Evolutionary conservation across 2,113 vertebrate genomes (phyloP).

Genomic region (Ophiodon elongatus): DNA sequence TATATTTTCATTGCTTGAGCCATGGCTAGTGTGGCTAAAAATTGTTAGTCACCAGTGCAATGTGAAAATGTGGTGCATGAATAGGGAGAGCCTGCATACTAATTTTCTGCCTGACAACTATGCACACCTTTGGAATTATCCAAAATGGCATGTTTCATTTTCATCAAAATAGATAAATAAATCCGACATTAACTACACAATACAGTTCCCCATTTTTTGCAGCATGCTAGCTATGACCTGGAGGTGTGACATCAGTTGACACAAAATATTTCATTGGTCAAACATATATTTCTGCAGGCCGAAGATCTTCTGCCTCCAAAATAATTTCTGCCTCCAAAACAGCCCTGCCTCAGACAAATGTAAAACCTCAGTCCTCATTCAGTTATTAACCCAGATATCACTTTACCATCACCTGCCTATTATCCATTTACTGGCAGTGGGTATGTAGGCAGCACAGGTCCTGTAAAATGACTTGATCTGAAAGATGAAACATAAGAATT

Average conservation of each 20-base stretch:
- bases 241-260: no score
- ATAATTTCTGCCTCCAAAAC: background rate
- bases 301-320: background rate
- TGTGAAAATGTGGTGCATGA: background rate
- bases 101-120: background rate
- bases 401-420: constrained; percentile 5
- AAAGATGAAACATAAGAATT: constrained; percentile 65
- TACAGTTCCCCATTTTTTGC: background rate
- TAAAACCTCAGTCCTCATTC: constrained; percentile 6
- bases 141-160: background rate
- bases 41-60: no score
- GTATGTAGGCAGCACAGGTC: constrained; percentile 29
- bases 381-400: background rate
- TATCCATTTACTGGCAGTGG: constrained; percentile 42
- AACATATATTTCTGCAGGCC: background rate
- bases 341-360: constrained; percentile 4
- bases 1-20: no score
- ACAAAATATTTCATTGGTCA: background rate
- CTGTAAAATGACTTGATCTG: constrained; percentile 47
- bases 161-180: background rate
- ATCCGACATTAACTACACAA: background rate
- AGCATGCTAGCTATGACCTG: no score
- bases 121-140: background rate
- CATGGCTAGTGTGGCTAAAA: no score
- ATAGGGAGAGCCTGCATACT: background rate